Conservation (phyloP, 2,888 invertebrate genomes). For the Temnothorax ravouxi region DNA sequence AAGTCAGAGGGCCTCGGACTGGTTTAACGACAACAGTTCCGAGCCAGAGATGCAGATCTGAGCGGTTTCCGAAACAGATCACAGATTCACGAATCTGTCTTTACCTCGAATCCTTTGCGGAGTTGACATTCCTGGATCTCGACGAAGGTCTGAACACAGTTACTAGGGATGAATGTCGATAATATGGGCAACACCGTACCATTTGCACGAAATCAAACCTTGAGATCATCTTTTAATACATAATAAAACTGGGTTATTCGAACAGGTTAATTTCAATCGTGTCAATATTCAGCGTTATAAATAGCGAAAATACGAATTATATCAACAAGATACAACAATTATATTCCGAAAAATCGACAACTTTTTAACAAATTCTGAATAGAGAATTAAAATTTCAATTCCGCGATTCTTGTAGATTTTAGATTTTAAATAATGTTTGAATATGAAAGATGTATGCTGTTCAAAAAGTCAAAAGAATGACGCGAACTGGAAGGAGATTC, state of each 20-base stretch:
- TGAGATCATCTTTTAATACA: background rate
- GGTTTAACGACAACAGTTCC: slow-evolving; percentile 84
- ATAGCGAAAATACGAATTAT: background rate
- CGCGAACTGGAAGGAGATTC: background rate
- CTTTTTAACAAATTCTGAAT: background rate
- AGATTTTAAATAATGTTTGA: background rate
- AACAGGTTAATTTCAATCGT: background rate
- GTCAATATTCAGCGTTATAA: background rate
- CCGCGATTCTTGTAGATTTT: too few relatives aligned
- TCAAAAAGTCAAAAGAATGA: background rate
- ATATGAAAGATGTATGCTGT: background rate
- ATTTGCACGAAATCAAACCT: background rate
- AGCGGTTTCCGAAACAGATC: slow-evolving; percentile 46
- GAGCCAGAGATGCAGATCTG: slow-evolving; percentile 86
- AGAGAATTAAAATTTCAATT: slow-evolving; percentile 2
- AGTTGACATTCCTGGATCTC: slow-evolving; percentile 14
- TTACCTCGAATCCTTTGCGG: slow-evolving; percentile 3
- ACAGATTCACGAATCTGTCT: background rate
- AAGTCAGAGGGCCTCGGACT: slow-evolving; percentile 79
- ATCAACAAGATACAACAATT: background rate
- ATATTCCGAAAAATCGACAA: background rate
- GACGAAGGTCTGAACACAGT: background rate
- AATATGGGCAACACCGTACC: background rate
- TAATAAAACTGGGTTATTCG: background rate
- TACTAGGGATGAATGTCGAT: background rate